These are phyloP conservation scores for Malachius bipustulatus DNA, from an alignment of 2,888 invertebrate species.

Conservation along the genomic window DNA sequence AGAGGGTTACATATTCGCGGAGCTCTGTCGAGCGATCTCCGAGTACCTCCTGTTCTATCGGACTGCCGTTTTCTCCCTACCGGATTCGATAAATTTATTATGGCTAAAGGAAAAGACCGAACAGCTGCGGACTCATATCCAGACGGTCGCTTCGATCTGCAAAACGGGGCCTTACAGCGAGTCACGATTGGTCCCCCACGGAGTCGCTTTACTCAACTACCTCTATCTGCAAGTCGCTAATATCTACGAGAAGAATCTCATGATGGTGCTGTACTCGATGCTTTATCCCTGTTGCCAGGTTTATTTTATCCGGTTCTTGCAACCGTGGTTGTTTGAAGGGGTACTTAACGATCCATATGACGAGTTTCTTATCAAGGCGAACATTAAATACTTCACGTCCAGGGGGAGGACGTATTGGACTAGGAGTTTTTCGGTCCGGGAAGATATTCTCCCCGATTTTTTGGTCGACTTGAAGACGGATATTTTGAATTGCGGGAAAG, in stretches of 20 bases:
- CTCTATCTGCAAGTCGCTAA: slow-evolving; percentile 50
- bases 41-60: slow-evolving; percentile 49
- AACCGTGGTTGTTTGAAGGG: slow-evolving; percentile 79
- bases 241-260: slow-evolving; percentile 44
- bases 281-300: slow-evolving; percentile 34
- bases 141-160: slow-evolving; percentile 44
- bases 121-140: slow-evolving; percentile 41
- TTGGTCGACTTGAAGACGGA: slow-evolving; percentile 48
- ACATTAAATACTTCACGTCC: slow-evolving; percentile 51
- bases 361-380: slow-evolving; percentile 73
- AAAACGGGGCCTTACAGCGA: slow-evolving; percentile 35
- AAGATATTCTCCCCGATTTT: slow-evolving; percentile 54
- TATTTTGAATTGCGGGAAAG: slow-evolving; percentile 64
- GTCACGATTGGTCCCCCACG: slow-evolving; percentile 32
- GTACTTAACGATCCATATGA: slow-evolving; percentile 65
- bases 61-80: slow-evolving; percentile 31
- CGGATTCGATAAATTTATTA: slow-evolving; percentile 26
- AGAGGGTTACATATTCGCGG: slow-evolving; percentile 37
- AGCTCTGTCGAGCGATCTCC: slow-evolving; percentile 48
- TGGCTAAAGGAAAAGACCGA: slow-evolving; percentile 35
- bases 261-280: slow-evolving; percentile 42
- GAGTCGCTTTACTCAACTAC: slow-evolving; percentile 51
- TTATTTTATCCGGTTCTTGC: slow-evolving; percentile 49
- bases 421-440: slow-evolving; percentile 44
- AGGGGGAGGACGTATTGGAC: slow-evolving; percentile 57